phyloP scores from a whole-genome alignment of 2,797 vertebrate species.

The Crocidura indochinensis region DNA sequence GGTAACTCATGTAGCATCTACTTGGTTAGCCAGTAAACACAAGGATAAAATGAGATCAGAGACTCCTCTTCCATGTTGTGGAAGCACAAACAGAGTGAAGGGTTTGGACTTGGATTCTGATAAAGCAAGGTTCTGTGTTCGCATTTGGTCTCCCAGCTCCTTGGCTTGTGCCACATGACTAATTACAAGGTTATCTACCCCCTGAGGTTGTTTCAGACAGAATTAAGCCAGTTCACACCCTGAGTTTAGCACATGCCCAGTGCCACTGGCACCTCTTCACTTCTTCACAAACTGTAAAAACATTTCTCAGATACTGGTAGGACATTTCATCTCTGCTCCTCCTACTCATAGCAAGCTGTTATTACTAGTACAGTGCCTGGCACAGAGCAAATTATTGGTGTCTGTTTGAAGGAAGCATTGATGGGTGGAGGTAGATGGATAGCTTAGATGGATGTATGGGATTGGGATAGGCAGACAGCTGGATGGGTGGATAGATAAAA shows the following conservation, averaged over 20 bases:
- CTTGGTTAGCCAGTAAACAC: too few species aligned
- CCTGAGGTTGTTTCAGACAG: neutral
- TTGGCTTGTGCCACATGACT: neutral
- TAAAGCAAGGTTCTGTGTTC: too few species aligned
- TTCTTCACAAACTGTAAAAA: too few species aligned
- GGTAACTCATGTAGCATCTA: too few species aligned
- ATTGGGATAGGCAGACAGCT: neutral
- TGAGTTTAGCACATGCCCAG: neutral
- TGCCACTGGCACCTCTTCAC: neutral
- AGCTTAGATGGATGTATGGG: neutral
- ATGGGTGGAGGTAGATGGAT: too few species aligned
- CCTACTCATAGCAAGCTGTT: neutral
- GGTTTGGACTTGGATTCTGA: too few species aligned
- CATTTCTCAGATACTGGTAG: neutral
- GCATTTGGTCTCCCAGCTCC: neutral
- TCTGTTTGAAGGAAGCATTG: neutral
- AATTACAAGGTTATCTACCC: too few species aligned
- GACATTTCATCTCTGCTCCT: rapidly evolving
- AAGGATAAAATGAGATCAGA: neutral
- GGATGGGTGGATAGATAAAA: too few species aligned
- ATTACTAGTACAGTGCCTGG: too few species aligned
- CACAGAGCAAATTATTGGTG: too few species aligned
- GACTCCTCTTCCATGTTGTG: too few species aligned
- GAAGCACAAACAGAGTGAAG: too few species aligned
- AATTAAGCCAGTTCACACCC: neutral